Evolutionary conservation across 2,797 vertebrate genomes (phyloP).

Genomic region (Chlorospingus flavigularis): DNA sequence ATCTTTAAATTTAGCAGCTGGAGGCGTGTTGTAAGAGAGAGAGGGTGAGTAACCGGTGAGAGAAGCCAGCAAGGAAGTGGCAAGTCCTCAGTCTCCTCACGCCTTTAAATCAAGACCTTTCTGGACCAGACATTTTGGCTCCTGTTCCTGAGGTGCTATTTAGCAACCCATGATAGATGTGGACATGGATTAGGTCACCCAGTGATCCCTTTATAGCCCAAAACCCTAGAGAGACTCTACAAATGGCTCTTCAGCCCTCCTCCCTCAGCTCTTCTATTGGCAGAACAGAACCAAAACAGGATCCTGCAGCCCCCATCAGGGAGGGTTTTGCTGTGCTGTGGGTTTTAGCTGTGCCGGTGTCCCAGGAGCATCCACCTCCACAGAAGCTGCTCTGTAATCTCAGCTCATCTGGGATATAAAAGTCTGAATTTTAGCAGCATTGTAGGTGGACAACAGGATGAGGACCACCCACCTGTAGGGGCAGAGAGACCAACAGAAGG

Average conservation of each 20-base stretch:
- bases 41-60: not conserved
- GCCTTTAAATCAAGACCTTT: constrained; percentile 17
- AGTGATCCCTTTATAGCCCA: not conserved
- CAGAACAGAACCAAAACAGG: not conserved
- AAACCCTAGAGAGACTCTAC: not conserved
- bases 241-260: not conserved
- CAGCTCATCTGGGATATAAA: not conserved
- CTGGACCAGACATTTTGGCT: not conserved
- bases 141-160: not conserved
- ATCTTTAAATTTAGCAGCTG: constrained; percentile 23
- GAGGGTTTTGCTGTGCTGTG: accelerated
- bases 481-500: no score
- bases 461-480: not conserved
- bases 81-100: not conserved
- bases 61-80: constrained; percentile 27
- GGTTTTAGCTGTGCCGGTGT: not conserved
- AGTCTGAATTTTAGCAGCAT: not conserved
- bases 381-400: not conserved
- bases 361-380: not conserved
- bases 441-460: not conserved
- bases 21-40: constrained; percentile 17
- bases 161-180: not conserved
- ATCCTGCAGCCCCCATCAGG: not conserved
- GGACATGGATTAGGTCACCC: constrained; percentile 1
- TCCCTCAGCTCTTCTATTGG: not conserved